Conservation (phyloP, 2,797 vertebrate genomes). For the Buceros bicornis region DNA sequence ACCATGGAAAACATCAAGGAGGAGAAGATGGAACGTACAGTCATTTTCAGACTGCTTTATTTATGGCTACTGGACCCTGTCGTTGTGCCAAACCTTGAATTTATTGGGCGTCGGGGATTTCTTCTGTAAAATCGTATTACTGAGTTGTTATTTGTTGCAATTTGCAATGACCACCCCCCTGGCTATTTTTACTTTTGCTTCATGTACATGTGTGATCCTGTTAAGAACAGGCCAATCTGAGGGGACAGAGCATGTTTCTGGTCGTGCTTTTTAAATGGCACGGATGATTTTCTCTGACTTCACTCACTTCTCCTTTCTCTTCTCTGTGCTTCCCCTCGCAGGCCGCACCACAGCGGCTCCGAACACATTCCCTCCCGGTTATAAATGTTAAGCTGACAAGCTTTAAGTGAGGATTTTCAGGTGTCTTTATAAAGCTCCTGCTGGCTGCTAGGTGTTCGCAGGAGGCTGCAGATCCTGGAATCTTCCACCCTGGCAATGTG, state of each 20-base stretch:
- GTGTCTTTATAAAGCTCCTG: conserved; percentile 47
- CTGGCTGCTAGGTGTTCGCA: conserved; percentile 58
- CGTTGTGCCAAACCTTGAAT: conserved; percentile 38
- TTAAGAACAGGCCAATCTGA: background rate
- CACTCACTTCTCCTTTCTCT: background rate
- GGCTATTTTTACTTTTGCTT: conserved; percentile 8
- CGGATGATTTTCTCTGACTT: background rate
- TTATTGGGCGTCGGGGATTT: background rate
- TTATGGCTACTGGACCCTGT: conserved; percentile 14
- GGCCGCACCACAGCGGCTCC: background rate
- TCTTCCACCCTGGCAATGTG: conserved; percentile 56
- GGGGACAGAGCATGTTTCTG: background rate
- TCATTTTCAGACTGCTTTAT: conserved; percentile 56
- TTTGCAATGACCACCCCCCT: background rate
- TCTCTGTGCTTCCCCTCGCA: background rate
- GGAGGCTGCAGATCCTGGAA: conserved; percentile 57
- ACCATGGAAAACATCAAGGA: conserved; percentile 48
- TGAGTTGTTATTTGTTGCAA: conserved; percentile 9
- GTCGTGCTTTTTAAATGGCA: background rate
- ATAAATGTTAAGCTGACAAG: conserved; percentile 55
- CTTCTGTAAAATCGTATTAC: conserved; percentile 32
- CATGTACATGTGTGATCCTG: background rate
- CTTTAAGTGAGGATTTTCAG: conserved; percentile 65
- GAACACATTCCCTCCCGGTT: conserved; percentile 23
- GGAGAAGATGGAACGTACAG: conserved; percentile 43